phyloP scores from a whole-genome alignment of 2,888 invertebrate genomes.

The Philereme vetulata region DNA sequence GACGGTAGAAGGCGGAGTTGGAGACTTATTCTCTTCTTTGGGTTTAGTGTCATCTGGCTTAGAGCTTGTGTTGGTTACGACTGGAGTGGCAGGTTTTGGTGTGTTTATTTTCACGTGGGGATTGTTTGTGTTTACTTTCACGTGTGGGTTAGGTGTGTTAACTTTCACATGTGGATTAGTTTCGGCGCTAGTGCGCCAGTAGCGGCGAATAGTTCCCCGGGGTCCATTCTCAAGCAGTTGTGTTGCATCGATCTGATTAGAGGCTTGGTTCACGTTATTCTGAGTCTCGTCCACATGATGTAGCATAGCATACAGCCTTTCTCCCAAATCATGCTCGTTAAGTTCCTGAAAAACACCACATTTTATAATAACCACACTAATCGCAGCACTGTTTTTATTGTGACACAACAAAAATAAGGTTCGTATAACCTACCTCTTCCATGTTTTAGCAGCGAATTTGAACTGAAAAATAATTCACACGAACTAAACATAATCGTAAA shows the following conservation, averaged over 20 bases:
- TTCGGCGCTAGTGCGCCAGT: conserved; percentile 67
- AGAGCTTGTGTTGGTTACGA: conserved; percentile 31
- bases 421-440: conserved; percentile 75
- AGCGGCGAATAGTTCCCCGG: conserved; percentile 65
- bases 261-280: conserved; percentile 51
- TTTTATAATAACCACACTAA: conserved; percentile 55
- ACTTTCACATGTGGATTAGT: conserved; percentile 56
- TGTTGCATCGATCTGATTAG: conserved; percentile 44
- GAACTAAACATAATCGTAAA: conserved; percentile 78
- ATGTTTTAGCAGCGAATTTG: conserved; percentile 72
- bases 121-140: conserved; percentile 15
- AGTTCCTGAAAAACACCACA: conserved; percentile 69
- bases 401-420: conserved; percentile 73
- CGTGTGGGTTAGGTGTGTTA: conserved; percentile 44
- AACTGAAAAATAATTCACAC: conserved; percentile 67
- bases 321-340: conserved; percentile 78
- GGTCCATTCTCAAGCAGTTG: conserved; percentile 55
- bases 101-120: conserved; percentile 29
- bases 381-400: conserved; percentile 37
- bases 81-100: conserved; percentile 24
- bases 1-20: conserved; percentile 41
- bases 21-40: conserved; percentile 54
- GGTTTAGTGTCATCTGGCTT: conserved; percentile 47
- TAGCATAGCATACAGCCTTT: conserved; percentile 76
- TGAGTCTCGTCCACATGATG: conserved; percentile 74